phyloP scores from a whole-genome alignment of 2,113 vertebrate species.

The Himantopus leucocephalus region DNA sequence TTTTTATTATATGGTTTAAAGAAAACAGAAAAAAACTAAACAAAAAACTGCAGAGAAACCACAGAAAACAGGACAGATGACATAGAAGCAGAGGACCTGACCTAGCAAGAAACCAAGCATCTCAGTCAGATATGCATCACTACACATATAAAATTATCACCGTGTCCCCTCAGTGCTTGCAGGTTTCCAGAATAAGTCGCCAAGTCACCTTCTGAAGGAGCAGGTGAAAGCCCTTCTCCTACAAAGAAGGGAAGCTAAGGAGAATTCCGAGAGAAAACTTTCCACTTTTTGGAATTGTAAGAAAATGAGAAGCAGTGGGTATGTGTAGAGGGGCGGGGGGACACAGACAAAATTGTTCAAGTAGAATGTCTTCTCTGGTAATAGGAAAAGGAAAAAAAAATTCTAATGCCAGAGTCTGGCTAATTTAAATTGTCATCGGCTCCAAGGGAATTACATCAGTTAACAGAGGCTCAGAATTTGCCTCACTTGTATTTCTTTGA shows the following conservation, averaged over 20 bases:
- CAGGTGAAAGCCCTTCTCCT: not conserved
- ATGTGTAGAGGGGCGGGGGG: fast-evolving
- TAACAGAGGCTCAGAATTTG: not conserved
- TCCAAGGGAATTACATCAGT: not conserved
- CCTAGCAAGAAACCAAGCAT: not conserved
- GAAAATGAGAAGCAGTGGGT: not conserved
- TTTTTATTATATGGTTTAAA: not conserved
- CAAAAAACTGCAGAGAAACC: not conserved
- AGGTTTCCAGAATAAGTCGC: not conserved
- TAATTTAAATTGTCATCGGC: not conserved
- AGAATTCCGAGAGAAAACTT: not conserved
- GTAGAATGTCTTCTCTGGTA: not conserved
- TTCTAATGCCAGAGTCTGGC: not conserved
- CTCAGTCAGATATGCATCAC: not conserved
- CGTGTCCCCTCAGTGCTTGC: not conserved
- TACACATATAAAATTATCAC: not conserved
- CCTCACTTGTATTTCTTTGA: not conserved
- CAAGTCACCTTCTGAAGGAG: not conserved
- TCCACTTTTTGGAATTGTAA: not conserved
- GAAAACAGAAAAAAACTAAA: not conserved
- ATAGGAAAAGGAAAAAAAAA: not conserved
- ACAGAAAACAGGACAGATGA: not conserved
- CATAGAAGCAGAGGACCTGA: not conserved
- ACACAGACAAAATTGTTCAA: not conserved
- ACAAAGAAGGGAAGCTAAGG: not conserved